A percentile compares a stretch with the other conserved stretches of the same genome.
phyloP scores from a whole-genome alignment of 2,888 invertebrate species.

The Catocala nupta region DNA sequence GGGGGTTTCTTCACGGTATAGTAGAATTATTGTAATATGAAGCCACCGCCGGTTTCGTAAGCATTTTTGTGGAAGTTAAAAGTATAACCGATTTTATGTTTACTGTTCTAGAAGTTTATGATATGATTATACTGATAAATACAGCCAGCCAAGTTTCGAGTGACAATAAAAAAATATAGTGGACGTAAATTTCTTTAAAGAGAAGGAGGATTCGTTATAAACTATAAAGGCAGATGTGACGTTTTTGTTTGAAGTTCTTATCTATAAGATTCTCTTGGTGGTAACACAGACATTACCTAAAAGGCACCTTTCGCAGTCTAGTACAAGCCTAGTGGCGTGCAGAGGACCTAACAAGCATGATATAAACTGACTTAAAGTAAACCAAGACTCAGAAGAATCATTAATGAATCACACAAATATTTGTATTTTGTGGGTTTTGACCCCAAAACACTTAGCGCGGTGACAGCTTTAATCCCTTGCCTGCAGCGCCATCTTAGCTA shows the following conservation, averaged over 20 bases:
- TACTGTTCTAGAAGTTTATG: conserved; percentile 17
- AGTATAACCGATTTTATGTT: conserved; percentile 31
- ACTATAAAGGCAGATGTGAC: background rate
- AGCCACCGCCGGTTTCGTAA: conserved; percentile 20
- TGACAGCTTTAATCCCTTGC: too few relatives aligned
- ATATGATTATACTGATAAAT: background rate
- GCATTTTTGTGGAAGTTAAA: conserved; percentile 24
- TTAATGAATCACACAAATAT: too few relatives aligned
- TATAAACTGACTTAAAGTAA: too few relatives aligned
- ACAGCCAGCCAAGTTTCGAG: background rate
- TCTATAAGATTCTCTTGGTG: too few relatives aligned
- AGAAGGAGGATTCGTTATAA: background rate
- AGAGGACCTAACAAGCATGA: too few relatives aligned
- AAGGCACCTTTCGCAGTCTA: too few relatives aligned
- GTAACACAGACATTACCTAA: too few relatives aligned
- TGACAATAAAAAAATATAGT: background rate
- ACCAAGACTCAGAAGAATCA: too few relatives aligned
- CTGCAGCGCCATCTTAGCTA: too few relatives aligned
- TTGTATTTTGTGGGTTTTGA: too few relatives aligned
- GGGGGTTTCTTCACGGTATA: conserved; percentile 41
- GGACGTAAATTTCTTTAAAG: background rate
- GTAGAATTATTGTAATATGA: conserved; percentile 45
- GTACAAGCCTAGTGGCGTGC: too few relatives aligned
- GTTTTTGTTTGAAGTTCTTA: background rate
- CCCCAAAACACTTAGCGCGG: too few relatives aligned